Conservation (phyloP, 2,797 vertebrate species). For the Pipistrellus nathusii region DNA sequence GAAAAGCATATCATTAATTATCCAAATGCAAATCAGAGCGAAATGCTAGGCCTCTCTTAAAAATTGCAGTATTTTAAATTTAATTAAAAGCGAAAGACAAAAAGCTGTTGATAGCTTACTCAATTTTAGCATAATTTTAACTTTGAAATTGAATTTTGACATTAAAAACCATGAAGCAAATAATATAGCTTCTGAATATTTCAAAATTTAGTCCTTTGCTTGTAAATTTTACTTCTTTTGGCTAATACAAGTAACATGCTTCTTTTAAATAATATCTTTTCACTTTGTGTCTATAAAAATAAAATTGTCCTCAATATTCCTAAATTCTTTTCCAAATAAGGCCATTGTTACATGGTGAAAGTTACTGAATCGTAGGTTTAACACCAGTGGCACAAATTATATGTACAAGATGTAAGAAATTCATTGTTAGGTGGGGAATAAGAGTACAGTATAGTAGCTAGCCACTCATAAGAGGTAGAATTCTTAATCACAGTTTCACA, state of each 20-base stretch:
- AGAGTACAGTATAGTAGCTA: conserved; percentile 66
- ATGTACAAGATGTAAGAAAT: conserved; percentile 47
- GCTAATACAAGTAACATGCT: conserved; percentile 54
- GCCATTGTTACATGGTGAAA: conserved; percentile 27
- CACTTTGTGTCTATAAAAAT: conserved; percentile 74
- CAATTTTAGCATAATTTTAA: conserved; percentile 56
- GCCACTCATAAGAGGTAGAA: conserved; percentile 84
- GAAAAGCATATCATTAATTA: conserved; percentile 24
- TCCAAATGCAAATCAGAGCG: conserved; percentile 2
- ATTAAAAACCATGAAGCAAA: conserved; percentile 55
- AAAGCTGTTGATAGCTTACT: conserved; percentile 35
- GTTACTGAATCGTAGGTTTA: conserved; percentile 42
- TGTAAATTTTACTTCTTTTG: conserved; percentile 49
- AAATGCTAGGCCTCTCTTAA: conserved; percentile 15
- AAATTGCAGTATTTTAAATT: neutral
- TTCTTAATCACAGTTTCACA: conserved; percentile 81
- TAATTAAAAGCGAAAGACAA: conserved; percentile 43
- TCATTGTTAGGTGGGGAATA: conserved; percentile 67
- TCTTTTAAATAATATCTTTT: conserved; percentile 62
- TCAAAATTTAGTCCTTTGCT: conserved; percentile 49
- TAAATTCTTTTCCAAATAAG: conserved; percentile 70
- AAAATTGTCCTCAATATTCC: conserved; percentile 64
- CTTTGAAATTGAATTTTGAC: conserved; percentile 51
- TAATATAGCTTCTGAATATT: conserved; percentile 58
- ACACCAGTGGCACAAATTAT: conserved; percentile 61